These are phyloP conservation scores for Trematomus bernacchii DNA, from an alignment of 2,797 vertebrate genomes.

Conservation along the genomic window DNA sequence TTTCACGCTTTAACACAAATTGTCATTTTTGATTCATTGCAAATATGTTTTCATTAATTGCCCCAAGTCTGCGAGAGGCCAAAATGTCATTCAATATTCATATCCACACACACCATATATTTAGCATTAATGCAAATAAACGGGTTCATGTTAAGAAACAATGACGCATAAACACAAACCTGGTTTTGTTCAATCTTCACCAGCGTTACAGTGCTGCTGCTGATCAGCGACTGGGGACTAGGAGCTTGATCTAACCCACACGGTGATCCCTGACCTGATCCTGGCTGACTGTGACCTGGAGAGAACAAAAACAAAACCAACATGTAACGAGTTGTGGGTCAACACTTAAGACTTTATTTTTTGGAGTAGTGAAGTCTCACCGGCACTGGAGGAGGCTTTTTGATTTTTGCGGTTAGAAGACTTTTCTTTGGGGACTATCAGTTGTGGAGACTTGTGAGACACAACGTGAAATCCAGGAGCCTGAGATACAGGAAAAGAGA, in stretches of 20 bases:
- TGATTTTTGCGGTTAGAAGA: conserved; percentile 82
- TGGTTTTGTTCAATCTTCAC: conserved; percentile 85
- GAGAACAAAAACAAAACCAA: neutral
- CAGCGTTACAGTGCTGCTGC: conserved; percentile 85
- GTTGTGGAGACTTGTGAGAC: conserved; percentile 82
- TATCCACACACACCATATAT: neutral
- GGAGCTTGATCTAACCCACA: conserved; percentile 90
- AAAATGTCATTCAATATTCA: neutral
- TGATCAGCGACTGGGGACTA: conserved; percentile 92
- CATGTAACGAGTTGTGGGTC: neutral
- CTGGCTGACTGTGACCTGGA: conserved; percentile 83
- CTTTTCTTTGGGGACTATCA: conserved; percentile 89
- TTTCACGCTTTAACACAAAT: neutral
- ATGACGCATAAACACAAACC: conserved; percentile 83
- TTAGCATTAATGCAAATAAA: neutral
- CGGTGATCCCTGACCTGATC: conserved; percentile 90
- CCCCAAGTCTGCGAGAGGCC: neutral
- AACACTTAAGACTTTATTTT: neutral
- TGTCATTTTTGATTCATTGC: no score
- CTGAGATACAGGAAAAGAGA: conserved; percentile 69
- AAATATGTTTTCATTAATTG: no score
- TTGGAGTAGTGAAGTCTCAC: conserved; percentile 79
- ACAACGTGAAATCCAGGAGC: conserved; percentile 88
- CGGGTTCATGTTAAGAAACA: neutral
- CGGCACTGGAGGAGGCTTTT: conserved; percentile 80